These are phyloP conservation scores for Coenonympha glycerion DNA, from an alignment of 2,888 invertebrate species.

Conservation along the genomic window DNA sequence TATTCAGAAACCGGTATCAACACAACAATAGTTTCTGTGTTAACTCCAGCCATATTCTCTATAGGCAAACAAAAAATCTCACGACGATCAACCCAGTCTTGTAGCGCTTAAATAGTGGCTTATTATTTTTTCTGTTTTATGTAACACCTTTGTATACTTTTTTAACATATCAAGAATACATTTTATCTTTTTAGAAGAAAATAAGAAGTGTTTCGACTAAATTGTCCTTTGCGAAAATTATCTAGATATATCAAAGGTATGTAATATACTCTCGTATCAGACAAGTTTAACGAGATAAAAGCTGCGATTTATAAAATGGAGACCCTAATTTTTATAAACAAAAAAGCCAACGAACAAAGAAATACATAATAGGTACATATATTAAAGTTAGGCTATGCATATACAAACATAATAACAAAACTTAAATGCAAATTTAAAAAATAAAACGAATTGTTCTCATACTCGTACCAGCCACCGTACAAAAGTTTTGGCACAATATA, in stretches of 20 bases:
- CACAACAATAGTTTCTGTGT: slow-evolving; percentile 22
- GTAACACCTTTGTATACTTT: background rate
- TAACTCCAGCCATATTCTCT: slow-evolving; percentile 9
- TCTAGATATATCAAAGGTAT: slow-evolving; percentile 27
- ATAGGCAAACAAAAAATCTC: slow-evolving; percentile 20
- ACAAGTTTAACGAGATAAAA: slow-evolving; percentile 36
- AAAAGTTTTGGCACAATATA: too few species aligned
- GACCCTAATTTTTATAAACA: slow-evolving; percentile 25
- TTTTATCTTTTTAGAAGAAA: background rate
- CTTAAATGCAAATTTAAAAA: background rate
- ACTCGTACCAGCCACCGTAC: background rate
- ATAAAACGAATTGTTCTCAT: background rate
- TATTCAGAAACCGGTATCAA: slow-evolving; percentile 26
- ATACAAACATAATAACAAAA: too few species aligned
- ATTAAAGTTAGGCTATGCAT: too few species aligned
- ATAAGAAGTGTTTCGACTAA: background rate
- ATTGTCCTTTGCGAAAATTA: background rate
- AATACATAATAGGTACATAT: slow-evolving; percentile 28
- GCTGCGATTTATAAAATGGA: slow-evolving; percentile 34
- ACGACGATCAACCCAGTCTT: slow-evolving; percentile 10
- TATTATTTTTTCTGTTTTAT: slow-evolving; percentile 2
- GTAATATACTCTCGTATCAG: slow-evolving; percentile 36
- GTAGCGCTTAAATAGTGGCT: slow-evolving; percentile 1
- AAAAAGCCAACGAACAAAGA: slow-evolving; percentile 32
- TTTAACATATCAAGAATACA: too few species aligned